Conservation (phyloP, 2,888 invertebrate species). For the Ormyrus labotus region DNA sequence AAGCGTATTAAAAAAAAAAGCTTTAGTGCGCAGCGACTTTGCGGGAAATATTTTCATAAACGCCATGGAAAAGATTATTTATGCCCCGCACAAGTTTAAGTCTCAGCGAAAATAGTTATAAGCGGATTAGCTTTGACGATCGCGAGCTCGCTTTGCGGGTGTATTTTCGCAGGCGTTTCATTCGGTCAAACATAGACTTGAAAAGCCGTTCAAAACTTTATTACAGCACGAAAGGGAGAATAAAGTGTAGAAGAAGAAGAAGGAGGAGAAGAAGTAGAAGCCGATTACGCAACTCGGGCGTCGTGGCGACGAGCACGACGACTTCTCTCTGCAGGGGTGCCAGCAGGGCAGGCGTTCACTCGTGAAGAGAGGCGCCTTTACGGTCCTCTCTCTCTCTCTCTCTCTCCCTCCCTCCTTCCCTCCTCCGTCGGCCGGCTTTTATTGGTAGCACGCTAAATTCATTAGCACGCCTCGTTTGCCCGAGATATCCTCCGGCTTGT, state of each 20-base stretch:
- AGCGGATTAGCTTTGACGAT: background rate
- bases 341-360: slow-evolving; percentile 62
- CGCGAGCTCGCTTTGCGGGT: background rate
- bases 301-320: background rate
- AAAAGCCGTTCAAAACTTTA: background rate
- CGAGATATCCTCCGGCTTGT: slow-evolving; percentile 62
- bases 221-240: background rate
- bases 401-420: background rate
- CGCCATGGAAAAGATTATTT: no score
- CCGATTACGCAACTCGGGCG: slow-evolving; percentile 19
- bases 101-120: no score
- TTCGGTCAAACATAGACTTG: no score
- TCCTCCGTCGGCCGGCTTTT: slow-evolving; percentile 57
- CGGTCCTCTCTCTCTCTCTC: slow-evolving; percentile 41
- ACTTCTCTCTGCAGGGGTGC: slow-evolving; percentile 51
- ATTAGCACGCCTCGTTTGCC: slow-evolving; percentile 68
- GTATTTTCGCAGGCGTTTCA: slow-evolving; percentile 2
- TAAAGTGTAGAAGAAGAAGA: background rate
- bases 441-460: slow-evolving; percentile 68
- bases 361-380: slow-evolving; percentile 62
- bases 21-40: no score
- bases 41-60: no score
- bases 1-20: no score
- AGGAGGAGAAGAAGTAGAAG: background rate
- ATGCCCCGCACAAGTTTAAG: no score